A percentile compares a stretch with the other conserved stretches of the same genome.
These are phyloP conservation scores for Macroramphosus scolopax DNA, from an alignment of 2,797 vertebrate genomes.

Conservation along the genomic window DNA sequence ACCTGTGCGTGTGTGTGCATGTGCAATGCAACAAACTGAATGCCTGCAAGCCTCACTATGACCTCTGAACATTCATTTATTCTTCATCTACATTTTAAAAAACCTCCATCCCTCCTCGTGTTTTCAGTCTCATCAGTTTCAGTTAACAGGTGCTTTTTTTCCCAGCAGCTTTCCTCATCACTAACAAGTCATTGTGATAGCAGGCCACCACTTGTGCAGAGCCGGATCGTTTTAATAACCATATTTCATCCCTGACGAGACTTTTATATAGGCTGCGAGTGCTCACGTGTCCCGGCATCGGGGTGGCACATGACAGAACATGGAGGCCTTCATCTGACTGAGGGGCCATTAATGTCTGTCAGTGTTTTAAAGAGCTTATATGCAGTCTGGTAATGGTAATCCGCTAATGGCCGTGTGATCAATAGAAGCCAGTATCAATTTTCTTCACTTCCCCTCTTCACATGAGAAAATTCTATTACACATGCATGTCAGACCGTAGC, in stretches of 20 bases:
- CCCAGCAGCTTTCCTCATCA: constrained; percentile 5
- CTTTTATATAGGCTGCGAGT: constrained; percentile 20
- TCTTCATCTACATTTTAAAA: constrained; percentile 12
- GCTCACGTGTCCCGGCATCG: constrained; percentile 41
- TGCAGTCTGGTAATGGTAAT: constrained; percentile 65
- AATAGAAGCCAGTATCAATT: constrained; percentile 59
- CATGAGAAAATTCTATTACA: constrained; percentile 38
- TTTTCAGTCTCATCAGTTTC: constrained; percentile 12
- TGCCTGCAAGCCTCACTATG: neutral
- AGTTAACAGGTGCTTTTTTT: constrained; percentile 61
- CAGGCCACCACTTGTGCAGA: constrained; percentile 21
- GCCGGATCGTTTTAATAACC: constrained; percentile 14
- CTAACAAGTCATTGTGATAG: too few species aligned
- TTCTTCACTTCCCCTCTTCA: constrained; percentile 42
- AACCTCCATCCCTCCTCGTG: neutral
- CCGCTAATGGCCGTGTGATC: constrained; percentile 71
- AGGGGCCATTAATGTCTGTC: constrained; percentile 64
- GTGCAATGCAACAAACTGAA: constrained; percentile 13
- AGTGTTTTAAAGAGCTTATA: constrained; percentile 55
- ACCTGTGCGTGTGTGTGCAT: constrained; percentile 9
- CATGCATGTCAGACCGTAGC: constrained; percentile 21
- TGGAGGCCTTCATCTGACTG: constrained; percentile 50
- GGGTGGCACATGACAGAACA: constrained; percentile 39
- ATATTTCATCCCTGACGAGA: constrained; percentile 24
- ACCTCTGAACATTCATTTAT: constrained; percentile 15